Evolutionary conservation across 2,888 invertebrate species (phyloP).

Genomic region (Hofmannophila pseudospretella): DNA sequence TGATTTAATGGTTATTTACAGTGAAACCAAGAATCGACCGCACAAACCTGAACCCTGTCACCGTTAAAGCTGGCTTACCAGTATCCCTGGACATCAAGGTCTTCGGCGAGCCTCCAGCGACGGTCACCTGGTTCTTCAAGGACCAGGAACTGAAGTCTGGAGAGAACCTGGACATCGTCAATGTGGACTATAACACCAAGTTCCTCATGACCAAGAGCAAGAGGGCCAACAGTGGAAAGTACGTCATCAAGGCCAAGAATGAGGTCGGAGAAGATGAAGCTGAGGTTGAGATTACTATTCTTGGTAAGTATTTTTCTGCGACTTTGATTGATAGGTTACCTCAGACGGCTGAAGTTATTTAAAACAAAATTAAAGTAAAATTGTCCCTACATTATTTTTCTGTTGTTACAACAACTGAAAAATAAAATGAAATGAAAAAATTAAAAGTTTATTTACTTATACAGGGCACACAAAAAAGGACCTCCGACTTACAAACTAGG

Average conservation of each 20-base stretch:
- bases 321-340: no score
- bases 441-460: no score
- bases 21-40: conserved; percentile 97
- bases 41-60: conserved; percentile 89
- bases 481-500: no score
- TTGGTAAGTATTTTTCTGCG: conserved; percentile 68
- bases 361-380: no score
- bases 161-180: conserved; percentile 85
- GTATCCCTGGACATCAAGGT: conserved; percentile 92
- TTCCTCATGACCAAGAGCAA: conserved; percentile 90
- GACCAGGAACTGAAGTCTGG: conserved; percentile 80
- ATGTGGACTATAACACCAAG: conserved; percentile 93
- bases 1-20: conserved; percentile 55
- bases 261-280: conserved; percentile 95
- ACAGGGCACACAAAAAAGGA: no score
- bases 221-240: conserved; percentile 90
- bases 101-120: conserved; percentile 96
- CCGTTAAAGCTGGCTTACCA: conserved; percentile 92
- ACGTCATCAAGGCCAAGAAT: conserved; percentile 93
- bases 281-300: conserved; percentile 91
- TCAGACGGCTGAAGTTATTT: no score
- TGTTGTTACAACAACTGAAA: no score
- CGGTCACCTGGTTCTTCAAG: conserved; percentile 92
- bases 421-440: no score
- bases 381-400: no score